A percentile compares a stretch with the other conserved stretches of the same genome.
Evolutionary conservation across 2,113 vertebrate species (phyloP).

Genomic region (Heterochromis multidens): DNA sequence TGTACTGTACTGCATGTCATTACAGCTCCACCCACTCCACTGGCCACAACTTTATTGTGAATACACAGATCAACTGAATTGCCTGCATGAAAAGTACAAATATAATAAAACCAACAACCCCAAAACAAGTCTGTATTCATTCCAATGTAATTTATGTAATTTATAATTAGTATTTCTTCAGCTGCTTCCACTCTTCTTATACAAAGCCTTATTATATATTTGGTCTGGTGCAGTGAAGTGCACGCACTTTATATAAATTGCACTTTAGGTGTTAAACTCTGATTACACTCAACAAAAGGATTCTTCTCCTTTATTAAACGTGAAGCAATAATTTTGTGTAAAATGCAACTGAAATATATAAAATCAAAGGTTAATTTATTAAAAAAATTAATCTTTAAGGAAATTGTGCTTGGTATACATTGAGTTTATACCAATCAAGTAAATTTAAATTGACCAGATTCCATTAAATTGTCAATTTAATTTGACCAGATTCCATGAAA

Average conservation of each 20-base stretch:
- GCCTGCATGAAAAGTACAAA: background rate
- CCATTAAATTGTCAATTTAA: too few relatives aligned
- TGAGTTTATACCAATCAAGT: too few relatives aligned
- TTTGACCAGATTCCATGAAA: too few relatives aligned
- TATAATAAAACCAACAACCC: background rate
- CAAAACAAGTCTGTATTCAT: background rate
- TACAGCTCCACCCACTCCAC: conserved; percentile 4
- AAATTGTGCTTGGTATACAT: too few relatives aligned
- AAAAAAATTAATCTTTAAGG: too few relatives aligned
- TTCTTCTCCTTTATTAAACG: too few relatives aligned
- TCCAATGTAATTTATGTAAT: background rate
- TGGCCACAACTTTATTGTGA: background rate
- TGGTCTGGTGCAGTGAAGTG: background rate
- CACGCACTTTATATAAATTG: background rate
- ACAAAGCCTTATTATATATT: background rate
- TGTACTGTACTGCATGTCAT: background rate
- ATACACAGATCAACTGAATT: background rate
- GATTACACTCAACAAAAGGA: too few relatives aligned
- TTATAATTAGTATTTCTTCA: background rate
- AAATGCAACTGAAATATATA: too few relatives aligned
- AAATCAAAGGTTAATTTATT: too few relatives aligned
- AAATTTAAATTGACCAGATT: too few relatives aligned
- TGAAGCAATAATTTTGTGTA: too few relatives aligned
- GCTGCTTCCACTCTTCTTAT: background rate
- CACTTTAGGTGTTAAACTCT: background rate